Conservation (phyloP, 1,140 invertebrate genomes). For the Drosophila truncata region DNA sequence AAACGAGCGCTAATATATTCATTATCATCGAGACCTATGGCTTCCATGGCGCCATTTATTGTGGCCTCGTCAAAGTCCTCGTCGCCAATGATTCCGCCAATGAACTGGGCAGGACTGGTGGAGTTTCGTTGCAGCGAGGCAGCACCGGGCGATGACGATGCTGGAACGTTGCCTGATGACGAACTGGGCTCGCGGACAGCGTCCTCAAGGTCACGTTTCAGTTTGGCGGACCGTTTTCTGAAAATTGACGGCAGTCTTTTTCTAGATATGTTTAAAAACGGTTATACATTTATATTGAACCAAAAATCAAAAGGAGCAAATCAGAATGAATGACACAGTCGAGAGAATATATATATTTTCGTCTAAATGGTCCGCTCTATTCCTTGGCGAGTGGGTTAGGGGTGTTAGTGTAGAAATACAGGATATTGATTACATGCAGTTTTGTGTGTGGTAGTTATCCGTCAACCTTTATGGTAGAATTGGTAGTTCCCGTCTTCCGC, state of each 20-base stretch:
- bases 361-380: slow-evolving; percentile 48
- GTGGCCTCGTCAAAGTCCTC: slow-evolving; percentile 68
- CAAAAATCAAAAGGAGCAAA: slow-evolving; percentile 61
- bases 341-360: slow-evolving; percentile 32
- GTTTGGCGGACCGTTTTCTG: slow-evolving; percentile 94
- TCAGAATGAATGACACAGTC: slow-evolving; percentile 65
- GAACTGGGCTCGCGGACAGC: slow-evolving; percentile 89
- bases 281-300: slow-evolving; percentile 81
- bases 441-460: slow-evolving; percentile 29
- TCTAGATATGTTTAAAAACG: slow-evolving; percentile 84
- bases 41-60: slow-evolving; percentile 77
- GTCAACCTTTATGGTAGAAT: slow-evolving; percentile 31
- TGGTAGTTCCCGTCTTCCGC: slow-evolving; percentile 42
- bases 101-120: slow-evolving; percentile 57
- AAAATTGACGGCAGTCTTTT: slow-evolving; percentile 86
- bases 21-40: slow-evolving; percentile 66
- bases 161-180: slow-evolving; percentile 65
- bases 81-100: slow-evolving; percentile 60
- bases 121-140: slow-evolving; percentile 59
- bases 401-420: slow-evolving; percentile 34
- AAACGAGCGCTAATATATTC: slow-evolving; percentile 65
- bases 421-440: slow-evolving; percentile 42
- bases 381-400: slow-evolving; percentile 37
- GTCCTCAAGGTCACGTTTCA: slow-evolving; percentile 96
- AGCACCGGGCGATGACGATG: slow-evolving; percentile 47